Base-by-base conservation (phyloP, 2,888 invertebrate genomes). In the Mylabris sibirica region DNA sequence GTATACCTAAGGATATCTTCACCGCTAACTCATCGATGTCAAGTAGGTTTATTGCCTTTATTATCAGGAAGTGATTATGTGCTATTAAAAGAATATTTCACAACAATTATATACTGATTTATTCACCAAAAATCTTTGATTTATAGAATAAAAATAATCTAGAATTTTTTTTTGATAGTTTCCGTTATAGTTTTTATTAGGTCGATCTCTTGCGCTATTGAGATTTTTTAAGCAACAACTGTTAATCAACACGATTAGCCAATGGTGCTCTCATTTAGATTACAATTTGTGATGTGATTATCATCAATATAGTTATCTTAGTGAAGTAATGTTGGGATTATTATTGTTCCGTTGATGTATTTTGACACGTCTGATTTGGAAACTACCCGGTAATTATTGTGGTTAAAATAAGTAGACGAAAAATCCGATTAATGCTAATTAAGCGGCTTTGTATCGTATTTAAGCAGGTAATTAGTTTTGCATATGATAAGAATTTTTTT, bases 1-100 rank as follows among this genome's bases (percentile, higher is more conserved):
- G 11, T 3, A 35, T 22, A 61, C 61, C 61, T 61, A 11, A 61
- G 61, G 61, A 24, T 61, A 61, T 61, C 61, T 61, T 61, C 38
- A 38, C 61, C 61, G 61, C 61, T 61, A 61, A 57, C 34, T 24
- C 22, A n/a, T 20, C 22, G 60, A 34, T 22, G 34, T 41, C 24
- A 61, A 38, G 61, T 61, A 61, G 61, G 61, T 61, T 61, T 38
- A 35, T 61, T 30, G 8, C 61, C 0, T 61, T 34, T n/a, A 61
- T 61, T 61, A 38, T 35, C 38, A 35, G 61, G 61, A 61, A 61
- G 61, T 61, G 38, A 38, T 61, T 61, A 61, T 49, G 20, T 49
- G 20, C 20, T 49, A 20, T 49, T 49, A 22, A 49, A 49, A 20
- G 6, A 8, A 44, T 14, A 38, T 38, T 44, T 44, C 14, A 1